Base-by-base conservation (phyloP, 1,140 invertebrate species). In the Penaeus indicus region DNA sequence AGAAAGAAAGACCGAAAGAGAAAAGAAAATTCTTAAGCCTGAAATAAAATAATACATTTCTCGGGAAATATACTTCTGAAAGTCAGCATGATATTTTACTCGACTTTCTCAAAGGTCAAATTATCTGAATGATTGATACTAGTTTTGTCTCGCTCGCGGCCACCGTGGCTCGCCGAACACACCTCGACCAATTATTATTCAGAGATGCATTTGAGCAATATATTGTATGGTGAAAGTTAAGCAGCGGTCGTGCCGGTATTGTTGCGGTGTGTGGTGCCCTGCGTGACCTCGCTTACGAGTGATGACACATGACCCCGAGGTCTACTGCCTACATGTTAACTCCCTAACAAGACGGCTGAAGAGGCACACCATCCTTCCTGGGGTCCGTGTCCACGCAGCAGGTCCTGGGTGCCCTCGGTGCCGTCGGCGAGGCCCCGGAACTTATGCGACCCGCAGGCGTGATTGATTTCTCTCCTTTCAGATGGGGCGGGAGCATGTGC, bases 181-280 rank as follows among this genome's bases (percentile, higher is more conserved):
- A 18, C 38, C 47, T 79, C 32, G 32, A 79, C 47, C 32, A 38
- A 79, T 79, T 38, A 38, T 38, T 79, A 79, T 79, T 38, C 47
- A 79, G 18, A 42, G 32, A 79, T 79, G 47, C 47, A 79, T 79
- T 38, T 79, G 47, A 38, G 47, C 47, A 79, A 38, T 38, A 38
- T 38, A 38, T 38, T 79, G 47, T 79, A 79, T 79, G 47, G 32
- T 38, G 32, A 79, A n/a, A 54, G 54, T 54, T 54, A 54, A 16
- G 54, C 54, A 54, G 54, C 54, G 54, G 54, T 54, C 54, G 54
- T 54, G 54, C 54, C 54, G 54, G 54, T 54, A 54, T 54, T 54
- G 54, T 54, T 54, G 54, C 54, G 54, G 8, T 54, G 54, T 54
- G 54, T 54, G 54, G 54, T 54, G 54, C 54, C 54, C 54, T 8